phyloP scores from a whole-genome alignment of 2,888 invertebrate genomes.

The Chloroclystis v-ata region DNA sequence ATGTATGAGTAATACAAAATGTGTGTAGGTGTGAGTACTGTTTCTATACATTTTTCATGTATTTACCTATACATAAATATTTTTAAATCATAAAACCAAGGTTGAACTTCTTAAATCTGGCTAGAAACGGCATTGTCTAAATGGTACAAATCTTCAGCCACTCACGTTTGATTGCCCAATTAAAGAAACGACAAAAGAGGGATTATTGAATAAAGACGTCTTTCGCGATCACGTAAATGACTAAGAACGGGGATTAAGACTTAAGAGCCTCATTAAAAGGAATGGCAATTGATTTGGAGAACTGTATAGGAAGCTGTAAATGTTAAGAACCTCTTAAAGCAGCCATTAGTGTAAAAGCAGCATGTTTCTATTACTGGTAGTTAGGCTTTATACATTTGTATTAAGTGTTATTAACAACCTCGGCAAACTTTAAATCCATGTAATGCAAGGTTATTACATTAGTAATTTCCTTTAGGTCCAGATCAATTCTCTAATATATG shows the following conservation, averaged over 20 bases:
- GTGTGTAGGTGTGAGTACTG: too few species aligned
- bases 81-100: too few species aligned
- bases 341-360: not conserved
- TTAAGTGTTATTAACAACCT: too few species aligned
- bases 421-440: too few species aligned
- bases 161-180: conserved; percentile 22
- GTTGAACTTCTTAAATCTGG: not conserved
- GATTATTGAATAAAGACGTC: conserved; percentile 7
- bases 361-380: too few species aligned
- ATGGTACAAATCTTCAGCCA: conserved; percentile 2
- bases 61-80: too few species aligned
- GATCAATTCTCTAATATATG: too few species aligned
- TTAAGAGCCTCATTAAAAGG: conserved; percentile 12
- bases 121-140: conserved; percentile 1
- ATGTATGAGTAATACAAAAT: too few species aligned
- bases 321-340: conserved; percentile 2
- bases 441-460: too few species aligned
- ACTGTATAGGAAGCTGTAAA: conserved; percentile 9
- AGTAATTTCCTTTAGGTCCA: too few species aligned
- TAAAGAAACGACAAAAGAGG: conserved; percentile 15
- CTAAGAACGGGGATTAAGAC: conserved; percentile 14
- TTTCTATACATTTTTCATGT: too few species aligned
- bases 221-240: conserved; percentile 15
- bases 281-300: conserved; percentile 10
- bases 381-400: too few species aligned